Evolutionary conservation across 2,888 invertebrate genomes (phyloP).

Genomic region (Ornithoptera priamus): DNA sequence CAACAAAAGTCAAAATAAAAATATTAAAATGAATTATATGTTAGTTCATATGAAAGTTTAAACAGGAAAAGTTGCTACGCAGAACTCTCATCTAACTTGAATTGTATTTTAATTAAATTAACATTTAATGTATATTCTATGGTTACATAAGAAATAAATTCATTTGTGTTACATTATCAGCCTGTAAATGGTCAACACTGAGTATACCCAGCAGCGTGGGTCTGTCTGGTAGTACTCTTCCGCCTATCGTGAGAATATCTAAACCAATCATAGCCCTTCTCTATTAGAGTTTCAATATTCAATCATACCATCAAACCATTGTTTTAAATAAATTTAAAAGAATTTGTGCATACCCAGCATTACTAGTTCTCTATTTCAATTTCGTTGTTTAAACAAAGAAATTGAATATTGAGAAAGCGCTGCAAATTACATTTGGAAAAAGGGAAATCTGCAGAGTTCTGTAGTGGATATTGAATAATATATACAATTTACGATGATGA

Average conservation of each 20-base stretch:
- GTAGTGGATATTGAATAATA: slow-evolving; percentile 57
- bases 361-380: slow-evolving; percentile 59
- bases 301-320: not conserved
- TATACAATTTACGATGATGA: slow-evolving; percentile 66
- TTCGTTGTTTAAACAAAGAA: slow-evolving; percentile 66
- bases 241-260: no score
- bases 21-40: not conserved
- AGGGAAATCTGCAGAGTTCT: slow-evolving; percentile 46
- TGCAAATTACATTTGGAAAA: slow-evolving; percentile 55
- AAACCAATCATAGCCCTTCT: no score
- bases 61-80: not conserved
- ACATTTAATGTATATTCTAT: no score
- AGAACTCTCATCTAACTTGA: not conserved
- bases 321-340: not conserved
- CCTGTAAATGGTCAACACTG: no score
- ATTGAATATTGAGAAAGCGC: slow-evolving; percentile 64
- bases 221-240: no score
- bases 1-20: not conserved
- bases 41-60: not conserved
- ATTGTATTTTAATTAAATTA: no score
- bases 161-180: no score
- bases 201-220: no score
- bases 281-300: not conserved
- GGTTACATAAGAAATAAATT: no score
- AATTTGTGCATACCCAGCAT: slow-evolving; percentile 30